Base-by-base conservation (phyloP, 2,113 vertebrate species). In the Ia io region DNA sequence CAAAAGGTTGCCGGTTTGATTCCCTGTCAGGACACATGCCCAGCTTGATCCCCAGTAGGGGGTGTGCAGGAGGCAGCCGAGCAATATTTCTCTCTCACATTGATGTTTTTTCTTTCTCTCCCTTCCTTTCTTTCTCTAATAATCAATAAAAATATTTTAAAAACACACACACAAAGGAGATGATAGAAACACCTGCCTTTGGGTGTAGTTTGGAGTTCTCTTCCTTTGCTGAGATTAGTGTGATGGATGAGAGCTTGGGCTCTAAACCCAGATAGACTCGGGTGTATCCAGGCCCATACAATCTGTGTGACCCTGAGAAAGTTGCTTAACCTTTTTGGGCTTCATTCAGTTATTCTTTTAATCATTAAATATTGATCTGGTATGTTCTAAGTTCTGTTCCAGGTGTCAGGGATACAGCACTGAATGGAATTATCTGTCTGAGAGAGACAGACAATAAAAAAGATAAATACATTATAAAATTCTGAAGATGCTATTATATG, bases 341-440 rank as follows among this genome's bases (percentile, higher is more conserved):
- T 22, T 42, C 69, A 42, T 65, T 84, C 32, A 40, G 1, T 84
- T 32, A 78, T 71, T 47, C 44, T 32, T 77, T 91, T 40, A 70
- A 79, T 79, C 65, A 90, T 65, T 73, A 80, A 80, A 1, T 69
- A 59, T 77, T 67, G 37, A 70, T 8, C 37, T 87, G 6, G 17
- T 83, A 16, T 87, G 56, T 87, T 93, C 70, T 53, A 88, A n/a
- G 28, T 85, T 73, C 83, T 88, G 14, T 82, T 82, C 69, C 65
- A 59, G 49, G 23, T 47, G 44, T 71, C 6, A 91, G 70, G 69
- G 22, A 53, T 16, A 69, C 13, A 88, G 59, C 65, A 84, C 20
- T 44, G 70, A 90, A 44, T 82, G 40, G 37, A 63, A 44, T 79
- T 94, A 42, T 70, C 35, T 84, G 51, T 40, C 53, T 67, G 32